Percentiles rank a stretch among this genome's conserved stretches.
phyloP scores from a whole-genome alignment of 2,113 vertebrate species.

The Romanogobio albipinnatus region DNA sequence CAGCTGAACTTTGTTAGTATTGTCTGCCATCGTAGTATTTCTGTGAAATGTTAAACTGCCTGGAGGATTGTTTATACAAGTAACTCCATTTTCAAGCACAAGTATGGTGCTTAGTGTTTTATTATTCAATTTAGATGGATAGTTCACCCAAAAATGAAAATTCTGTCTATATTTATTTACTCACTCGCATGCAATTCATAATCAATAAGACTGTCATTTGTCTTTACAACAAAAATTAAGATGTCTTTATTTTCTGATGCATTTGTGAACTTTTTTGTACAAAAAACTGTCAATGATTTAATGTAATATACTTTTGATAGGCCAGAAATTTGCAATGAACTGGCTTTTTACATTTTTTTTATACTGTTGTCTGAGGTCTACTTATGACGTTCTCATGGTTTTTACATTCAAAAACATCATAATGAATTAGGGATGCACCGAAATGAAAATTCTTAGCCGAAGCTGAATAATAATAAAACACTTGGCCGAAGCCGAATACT shows the following conservation, averaged over 20 bases:
- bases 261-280: not conserved
- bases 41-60: not conserved
- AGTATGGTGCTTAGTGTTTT: not conserved
- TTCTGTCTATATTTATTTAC: not conserved
- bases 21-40: not conserved
- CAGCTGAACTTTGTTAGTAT: not conserved
- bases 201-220: not conserved
- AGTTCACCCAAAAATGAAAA: not conserved
- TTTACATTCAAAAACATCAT: too few species aligned
- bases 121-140: not conserved
- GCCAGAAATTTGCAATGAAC: not conserved
- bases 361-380: too few species aligned
- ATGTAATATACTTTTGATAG: not conserved
- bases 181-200: not conserved
- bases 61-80: not conserved
- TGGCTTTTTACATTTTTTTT: too few species aligned
- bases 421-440: too few species aligned
- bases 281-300: not conserved
- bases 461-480: too few species aligned
- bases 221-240: not conserved
- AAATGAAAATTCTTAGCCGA: too few species aligned
- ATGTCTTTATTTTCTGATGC: not conserved
- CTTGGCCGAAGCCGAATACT: too few species aligned
- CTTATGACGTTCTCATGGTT: too few species aligned
- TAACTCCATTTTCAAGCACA: not conserved